phyloP scores from a whole-genome alignment of 2,113 vertebrate species.

The Cephalopterus ornatus region DNA sequence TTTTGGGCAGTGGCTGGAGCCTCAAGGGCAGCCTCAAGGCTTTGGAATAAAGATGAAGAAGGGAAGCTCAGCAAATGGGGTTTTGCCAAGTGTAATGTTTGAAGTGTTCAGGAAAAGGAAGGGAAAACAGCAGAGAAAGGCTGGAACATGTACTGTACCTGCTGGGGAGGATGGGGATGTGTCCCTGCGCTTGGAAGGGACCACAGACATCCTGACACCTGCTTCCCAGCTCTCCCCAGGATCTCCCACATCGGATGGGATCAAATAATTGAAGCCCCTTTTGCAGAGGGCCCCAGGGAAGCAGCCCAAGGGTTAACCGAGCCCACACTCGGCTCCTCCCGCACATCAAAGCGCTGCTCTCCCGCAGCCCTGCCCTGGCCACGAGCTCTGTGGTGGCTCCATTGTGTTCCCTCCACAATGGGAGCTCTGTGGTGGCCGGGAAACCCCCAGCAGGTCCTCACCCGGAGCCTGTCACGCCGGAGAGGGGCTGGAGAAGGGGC shows the following conservation, averaged over 20 bases:
- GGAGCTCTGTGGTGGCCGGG: background rate
- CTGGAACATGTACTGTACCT: background rate
- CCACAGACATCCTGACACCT: background rate
- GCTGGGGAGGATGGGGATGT: background rate
- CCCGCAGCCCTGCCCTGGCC: background rate
- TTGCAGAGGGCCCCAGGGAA: background rate
- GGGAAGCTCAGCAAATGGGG: background rate
- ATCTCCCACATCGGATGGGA: fast-evolving
- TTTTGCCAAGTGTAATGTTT: background rate
- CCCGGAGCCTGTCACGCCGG: background rate
- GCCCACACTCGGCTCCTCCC: background rate
- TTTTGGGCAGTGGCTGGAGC: background rate
- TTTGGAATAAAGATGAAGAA: background rate
- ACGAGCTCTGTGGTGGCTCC: background rate
- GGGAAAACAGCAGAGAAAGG: background rate
- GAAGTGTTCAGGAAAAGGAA: fast-evolving
- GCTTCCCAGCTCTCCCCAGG: background rate
- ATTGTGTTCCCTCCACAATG: conserved; percentile 24
- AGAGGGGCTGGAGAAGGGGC: background rate
- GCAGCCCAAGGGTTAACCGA: background rate
- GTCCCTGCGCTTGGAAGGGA: background rate
- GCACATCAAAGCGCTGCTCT: background rate
- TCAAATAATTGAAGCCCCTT: background rate
- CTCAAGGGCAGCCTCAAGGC: background rate
- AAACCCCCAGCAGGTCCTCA: background rate